A percentile compares a stretch with the other conserved stretches of the same genome.
Conservation (phyloP, 2,113 vertebrate genomes). For the Caloenas nicobarica region DNA sequence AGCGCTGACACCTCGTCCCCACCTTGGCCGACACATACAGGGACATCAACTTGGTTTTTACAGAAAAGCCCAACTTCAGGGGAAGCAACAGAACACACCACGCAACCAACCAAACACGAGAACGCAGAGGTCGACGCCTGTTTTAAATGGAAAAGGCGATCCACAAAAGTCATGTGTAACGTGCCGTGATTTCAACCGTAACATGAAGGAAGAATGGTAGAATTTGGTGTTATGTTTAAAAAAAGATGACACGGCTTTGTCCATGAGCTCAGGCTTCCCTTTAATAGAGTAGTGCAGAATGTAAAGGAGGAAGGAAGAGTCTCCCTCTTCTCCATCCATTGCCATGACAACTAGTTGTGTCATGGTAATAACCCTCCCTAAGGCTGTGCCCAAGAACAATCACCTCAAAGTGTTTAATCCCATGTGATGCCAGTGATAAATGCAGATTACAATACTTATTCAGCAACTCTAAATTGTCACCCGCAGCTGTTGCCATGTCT, state of each 20-base stretch:
- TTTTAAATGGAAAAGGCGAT: not conserved
- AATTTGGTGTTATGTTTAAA: not conserved
- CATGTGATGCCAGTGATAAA: constrained; percentile 54
- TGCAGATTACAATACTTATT: constrained; percentile 49
- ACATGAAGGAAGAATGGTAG: fast-evolving
- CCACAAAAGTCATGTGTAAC: fast-evolving
- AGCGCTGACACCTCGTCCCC: not conserved
- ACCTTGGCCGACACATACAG: not conserved
- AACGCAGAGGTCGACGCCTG: not conserved
- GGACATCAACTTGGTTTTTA: not conserved
- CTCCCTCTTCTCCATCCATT: constrained; percentile 39
- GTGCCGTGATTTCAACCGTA: fast-evolving
- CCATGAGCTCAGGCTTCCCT: not conserved
- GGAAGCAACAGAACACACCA: not conserved
- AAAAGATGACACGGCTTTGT: not conserved
- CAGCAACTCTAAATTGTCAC: constrained; percentile 45
- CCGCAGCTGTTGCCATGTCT: constrained; percentile 48
- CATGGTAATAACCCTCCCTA: constrained; percentile 57
- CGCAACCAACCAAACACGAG: not conserved
- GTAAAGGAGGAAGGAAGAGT: constrained; percentile 58
- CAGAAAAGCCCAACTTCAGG: not conserved
- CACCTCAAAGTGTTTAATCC: constrained; percentile 60
- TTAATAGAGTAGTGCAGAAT: not conserved
- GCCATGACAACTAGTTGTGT: constrained; percentile 67
- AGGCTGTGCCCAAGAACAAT: constrained; percentile 49